Evolutionary conservation across 1,140 invertebrate genomes (phyloP).

Genomic region (Atta texana): DNA sequence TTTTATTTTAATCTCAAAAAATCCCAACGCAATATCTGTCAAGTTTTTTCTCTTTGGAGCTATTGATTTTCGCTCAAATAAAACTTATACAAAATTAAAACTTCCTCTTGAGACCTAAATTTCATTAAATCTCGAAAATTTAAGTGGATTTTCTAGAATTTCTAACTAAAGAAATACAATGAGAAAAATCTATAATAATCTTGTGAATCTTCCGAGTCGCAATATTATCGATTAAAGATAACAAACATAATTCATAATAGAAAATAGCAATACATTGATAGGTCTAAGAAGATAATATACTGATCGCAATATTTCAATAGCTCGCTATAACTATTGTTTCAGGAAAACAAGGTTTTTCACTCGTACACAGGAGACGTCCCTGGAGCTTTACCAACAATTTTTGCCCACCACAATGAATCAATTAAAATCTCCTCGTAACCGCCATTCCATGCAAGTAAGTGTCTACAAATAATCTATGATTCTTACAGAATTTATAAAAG

Average conservation of each 20-base stretch:
- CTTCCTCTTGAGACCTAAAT: neutral
- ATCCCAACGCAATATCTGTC: neutral
- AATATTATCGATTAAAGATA: too few species aligned
- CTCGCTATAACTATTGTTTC: neutral
- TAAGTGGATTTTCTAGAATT: constrained; percentile 19
- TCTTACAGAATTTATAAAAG: neutral
- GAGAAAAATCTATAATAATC: neutral
- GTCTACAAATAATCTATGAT: neutral
- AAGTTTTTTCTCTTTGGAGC: neutral
- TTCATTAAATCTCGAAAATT: neutral
- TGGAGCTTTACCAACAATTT: constrained; percentile 9
- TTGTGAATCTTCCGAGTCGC: neutral
- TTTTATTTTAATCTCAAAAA: neutral
- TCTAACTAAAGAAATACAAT: neutral
- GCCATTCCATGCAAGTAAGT: constrained; percentile 14
- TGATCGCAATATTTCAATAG: neutral
- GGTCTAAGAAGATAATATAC: neutral
- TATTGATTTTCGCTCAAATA: neutral
- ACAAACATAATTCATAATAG: too few species aligned
- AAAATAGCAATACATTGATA: neutral
- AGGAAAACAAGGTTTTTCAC: constrained; percentile 31
- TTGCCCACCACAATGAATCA: constrained; percentile 20
- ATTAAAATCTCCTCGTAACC: constrained; percentile 12
- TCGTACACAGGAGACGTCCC: neutral
- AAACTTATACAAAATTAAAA: neutral